Conservation (phyloP, 2,797 vertebrate genomes). For the Girardinus metallicus region DNA sequence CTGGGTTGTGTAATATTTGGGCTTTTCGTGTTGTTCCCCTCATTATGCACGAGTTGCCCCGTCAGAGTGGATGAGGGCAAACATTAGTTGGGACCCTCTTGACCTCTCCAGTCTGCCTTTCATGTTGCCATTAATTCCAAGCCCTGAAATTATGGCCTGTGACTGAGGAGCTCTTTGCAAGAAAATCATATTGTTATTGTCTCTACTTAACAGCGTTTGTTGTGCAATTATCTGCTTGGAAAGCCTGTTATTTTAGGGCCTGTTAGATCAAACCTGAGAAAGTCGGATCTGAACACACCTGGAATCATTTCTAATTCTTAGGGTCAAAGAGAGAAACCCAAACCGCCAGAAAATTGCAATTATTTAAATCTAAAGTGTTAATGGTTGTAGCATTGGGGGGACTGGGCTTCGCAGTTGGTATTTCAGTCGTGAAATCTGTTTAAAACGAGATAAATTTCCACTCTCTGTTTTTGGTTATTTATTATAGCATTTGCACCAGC, state of each 20-base stretch:
- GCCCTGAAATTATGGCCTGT: not conserved
- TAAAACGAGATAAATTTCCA: not conserved
- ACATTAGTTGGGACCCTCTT: not conserved
- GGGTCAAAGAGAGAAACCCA: not conserved
- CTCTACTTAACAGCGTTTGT: not conserved
- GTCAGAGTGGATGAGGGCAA: not conserved
- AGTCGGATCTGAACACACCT: slow-evolving; percentile 10
- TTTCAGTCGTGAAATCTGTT: not conserved
- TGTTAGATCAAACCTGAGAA: slow-evolving; percentile 5
- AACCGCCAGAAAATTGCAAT: not conserved
- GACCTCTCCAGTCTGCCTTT: not conserved
- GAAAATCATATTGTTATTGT: not conserved
- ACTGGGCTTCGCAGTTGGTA: not conserved
- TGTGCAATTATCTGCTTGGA: not conserved
- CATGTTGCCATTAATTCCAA: not conserved
- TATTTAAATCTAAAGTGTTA: not conserved
- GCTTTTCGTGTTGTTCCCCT: not conserved
- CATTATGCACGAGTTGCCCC: not conserved
- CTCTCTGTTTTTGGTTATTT: not conserved
- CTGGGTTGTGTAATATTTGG: not conserved
- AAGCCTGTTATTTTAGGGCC: not conserved
- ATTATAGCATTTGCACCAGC: not conserved
- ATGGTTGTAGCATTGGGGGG: not conserved
- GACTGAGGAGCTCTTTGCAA: not conserved
- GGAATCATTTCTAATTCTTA: not conserved